Conservation (phyloP, 2,797 vertebrate genomes). For the Phoeniculus purpureus region DNA sequence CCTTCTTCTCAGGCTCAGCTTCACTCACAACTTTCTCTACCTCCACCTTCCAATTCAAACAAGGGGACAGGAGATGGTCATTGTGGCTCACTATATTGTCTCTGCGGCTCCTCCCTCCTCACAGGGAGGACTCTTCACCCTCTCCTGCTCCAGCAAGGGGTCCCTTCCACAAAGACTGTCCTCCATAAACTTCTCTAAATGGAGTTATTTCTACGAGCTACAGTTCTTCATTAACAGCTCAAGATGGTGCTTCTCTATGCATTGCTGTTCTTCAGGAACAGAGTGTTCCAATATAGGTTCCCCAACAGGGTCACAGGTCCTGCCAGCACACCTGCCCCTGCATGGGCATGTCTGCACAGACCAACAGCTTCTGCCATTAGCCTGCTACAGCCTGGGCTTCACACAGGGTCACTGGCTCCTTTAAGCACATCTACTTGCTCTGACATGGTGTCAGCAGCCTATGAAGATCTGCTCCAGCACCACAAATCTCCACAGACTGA, state of each 20-base stretch:
- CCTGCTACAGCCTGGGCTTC: not conserved
- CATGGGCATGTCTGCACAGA: too few relatives aligned
- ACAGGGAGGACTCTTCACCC: fast-evolving
- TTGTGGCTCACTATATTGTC: not conserved
- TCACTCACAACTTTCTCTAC: not conserved
- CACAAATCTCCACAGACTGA: not conserved
- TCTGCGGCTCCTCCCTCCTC: not conserved
- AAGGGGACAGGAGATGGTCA: fast-evolving
- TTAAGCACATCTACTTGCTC: not conserved
- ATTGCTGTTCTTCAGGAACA: not conserved
- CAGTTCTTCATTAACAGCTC: not conserved
- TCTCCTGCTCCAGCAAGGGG: not conserved
- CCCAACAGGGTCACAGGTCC: fast-evolving
- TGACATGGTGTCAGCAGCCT: not conserved
- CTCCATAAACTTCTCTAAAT: not conserved
- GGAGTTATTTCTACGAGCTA: not conserved
- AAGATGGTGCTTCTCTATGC: not conserved
- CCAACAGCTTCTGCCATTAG: not conserved
- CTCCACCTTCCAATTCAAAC: too few relatives aligned
- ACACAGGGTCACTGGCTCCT: not conserved
- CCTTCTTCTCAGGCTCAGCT: not conserved
- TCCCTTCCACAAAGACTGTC: not conserved
- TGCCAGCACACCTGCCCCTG: too few relatives aligned
- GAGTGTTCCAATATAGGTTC: not conserved
- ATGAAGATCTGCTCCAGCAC: not conserved